These are phyloP conservation scores for Drosophila tani DNA, from an alignment of 1,140 invertebrate genomes.

Conservation along the genomic window DNA sequence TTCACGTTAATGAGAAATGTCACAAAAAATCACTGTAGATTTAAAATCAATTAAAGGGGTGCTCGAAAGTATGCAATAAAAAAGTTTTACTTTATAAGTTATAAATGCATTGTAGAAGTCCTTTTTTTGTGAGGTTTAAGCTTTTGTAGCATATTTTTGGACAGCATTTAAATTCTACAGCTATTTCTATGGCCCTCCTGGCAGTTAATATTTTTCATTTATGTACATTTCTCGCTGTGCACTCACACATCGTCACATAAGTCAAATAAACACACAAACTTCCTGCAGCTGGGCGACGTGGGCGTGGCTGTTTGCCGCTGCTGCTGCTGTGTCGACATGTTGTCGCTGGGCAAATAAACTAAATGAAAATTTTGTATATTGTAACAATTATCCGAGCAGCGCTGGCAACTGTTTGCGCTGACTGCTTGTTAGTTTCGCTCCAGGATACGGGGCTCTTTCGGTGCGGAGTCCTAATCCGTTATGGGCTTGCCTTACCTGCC, in stretches of 20 bases:
- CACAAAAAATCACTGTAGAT: no score
- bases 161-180: neutral
- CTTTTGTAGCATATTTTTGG: neutral
- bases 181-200: neutral
- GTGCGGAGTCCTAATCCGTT: slow-evolving; percentile 27
- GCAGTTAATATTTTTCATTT: no score
- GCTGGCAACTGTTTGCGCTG: slow-evolving; percentile 41
- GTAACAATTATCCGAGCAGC: slow-evolving; percentile 72
- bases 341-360: slow-evolving; percentile 63
- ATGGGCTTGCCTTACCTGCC: slow-evolving; percentile 27
- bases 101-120: no score
- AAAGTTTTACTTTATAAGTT: neutral
- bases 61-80: neutral
- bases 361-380: slow-evolving; percentile 75
- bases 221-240: slow-evolving; percentile 3
- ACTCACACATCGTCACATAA: slow-evolving; percentile 39
- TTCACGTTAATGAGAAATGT: no score
- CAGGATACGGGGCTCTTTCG: neutral
- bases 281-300: slow-evolving; percentile 24
- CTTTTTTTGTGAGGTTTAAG: neutral
- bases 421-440: slow-evolving; percentile 6
- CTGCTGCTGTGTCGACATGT: slow-evolving; percentile 50
- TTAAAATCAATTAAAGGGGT: neutral
- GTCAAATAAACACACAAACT: slow-evolving; percentile 49
- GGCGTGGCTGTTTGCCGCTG: slow-evolving; percentile 41